Base-by-base conservation (phyloP, 1,140 invertebrate species). In the Drosophila sucinea region DNA sequence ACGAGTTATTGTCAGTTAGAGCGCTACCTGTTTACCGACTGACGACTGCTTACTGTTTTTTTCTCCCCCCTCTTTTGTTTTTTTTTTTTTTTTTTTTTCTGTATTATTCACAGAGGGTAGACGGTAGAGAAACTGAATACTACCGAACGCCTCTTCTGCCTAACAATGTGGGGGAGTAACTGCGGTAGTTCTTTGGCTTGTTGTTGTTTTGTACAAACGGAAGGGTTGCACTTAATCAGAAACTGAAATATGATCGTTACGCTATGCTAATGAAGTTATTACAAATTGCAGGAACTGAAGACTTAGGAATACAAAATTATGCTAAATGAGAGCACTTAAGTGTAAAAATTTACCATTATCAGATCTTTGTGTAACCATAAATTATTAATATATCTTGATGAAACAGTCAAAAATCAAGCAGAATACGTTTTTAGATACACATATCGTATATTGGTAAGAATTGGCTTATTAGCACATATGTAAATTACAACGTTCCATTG, bases 1-100 rank as follows among this genome's bases (percentile, higher is more conserved):
- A 87, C 84, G 84, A 89, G 84, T 89, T 89, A 89, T 89, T 89
- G 84, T 89, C 84, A 89, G 84, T 89, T 89, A 89, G 84, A 89
- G 84, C 86, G 84, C 84, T 89, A 89, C 84, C 84, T 90, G 84
- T 89, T 89, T 89, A 89, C 84, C 81, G 81, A 69, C 84, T 87
- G 70, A 83, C 87, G 69, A 77, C 66, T 66, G 67, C 68, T 66
- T 62, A 38, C 51, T 74, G 73, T 73, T 73, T 73, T 62, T 23
- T 41, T 41, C 38, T 58, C 56, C 56, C 30, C 29, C 44, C 27
- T 51, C 44, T 51, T 51, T 51, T 51, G 44, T 51, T 10, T 51
- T 41, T 41, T 7, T 60, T 32, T 5, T 25, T 41, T 25, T 41
- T 30, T 41, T 41, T 30, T 29, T 30, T 7, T 29, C 25, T 27